Evolutionary conservation across 2,888 invertebrate genomes (phyloP), one percentile per base, ranked within the genome.

Genomic region (Spialia ferax): DNA sequence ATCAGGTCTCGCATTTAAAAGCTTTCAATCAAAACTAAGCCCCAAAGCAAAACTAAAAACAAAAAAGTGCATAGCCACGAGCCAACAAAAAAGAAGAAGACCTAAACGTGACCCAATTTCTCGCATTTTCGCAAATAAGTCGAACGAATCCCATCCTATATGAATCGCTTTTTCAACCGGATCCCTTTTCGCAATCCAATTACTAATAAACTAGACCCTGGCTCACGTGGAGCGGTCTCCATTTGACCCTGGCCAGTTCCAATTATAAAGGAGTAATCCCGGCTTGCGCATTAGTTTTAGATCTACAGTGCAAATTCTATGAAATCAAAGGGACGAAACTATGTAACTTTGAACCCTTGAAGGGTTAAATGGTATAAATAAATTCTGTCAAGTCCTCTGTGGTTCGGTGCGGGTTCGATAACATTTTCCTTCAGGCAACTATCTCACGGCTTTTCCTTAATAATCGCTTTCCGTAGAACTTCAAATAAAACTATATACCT

Each of bases 231-330:
- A 29, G 11, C 29, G 45, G 29, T 60, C 11, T 48, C 42, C 59
- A 60, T 48, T 26, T 60, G 60, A 26, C 42, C 26, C 23, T 7
- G 26, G 18, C 26, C 26, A 45, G 26, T 45, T 29, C 45, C 45
- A 60, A 60, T 60, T 60, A 60, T 29, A 60, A 18, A 11, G 59
- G 45, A 26, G 22, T 60, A 45, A 60, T 45, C 60, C 60, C 5
- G 29, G 15, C 52, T 1, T 8, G 4, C 7, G n/a, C 32, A 13
- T 57, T 57, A 13, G 35, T 4, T 38, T 22, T 22, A 38, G 22
- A 38, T 22, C 18, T 50, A 18, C 13, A 50, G 50, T 8, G 15
- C 6, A 15, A 42, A 42, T 42, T 4, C 42, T 42, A 42, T 42
- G 15, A 42, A 42, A 15, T 15, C 8, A 2, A 2, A 42, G 7